Evolutionary conservation across 2,888 invertebrate genomes (phyloP).

Genomic region (Trypoxylon attenuatum): DNA sequence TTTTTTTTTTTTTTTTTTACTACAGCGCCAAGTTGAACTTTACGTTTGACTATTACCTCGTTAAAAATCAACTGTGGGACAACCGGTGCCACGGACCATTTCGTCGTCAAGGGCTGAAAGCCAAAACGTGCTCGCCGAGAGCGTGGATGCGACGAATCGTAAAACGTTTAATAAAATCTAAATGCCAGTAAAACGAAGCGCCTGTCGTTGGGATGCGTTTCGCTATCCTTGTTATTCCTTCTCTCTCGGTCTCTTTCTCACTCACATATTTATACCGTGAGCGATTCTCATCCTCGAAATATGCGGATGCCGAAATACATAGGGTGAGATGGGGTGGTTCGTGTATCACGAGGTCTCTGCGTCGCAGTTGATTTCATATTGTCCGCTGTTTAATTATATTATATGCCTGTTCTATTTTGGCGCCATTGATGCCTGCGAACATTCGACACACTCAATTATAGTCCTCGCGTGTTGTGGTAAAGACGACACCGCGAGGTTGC

Average conservation of each 20-base stretch:
- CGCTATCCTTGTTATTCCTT: background rate
- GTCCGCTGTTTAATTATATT: constrained; percentile 61
- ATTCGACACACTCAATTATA: constrained; percentile 49
- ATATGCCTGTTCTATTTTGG: constrained; percentile 30
- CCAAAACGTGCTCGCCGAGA: constrained; percentile 22
- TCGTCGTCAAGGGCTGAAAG: constrained; percentile 12
- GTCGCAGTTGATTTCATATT: constrained; percentile 59
- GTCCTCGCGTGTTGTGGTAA: constrained; percentile 32
- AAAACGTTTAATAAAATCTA: constrained; percentile 63
- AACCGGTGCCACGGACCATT: constrained; percentile 10
- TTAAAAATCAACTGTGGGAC: constrained; percentile 21
- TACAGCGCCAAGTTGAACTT: background rate
- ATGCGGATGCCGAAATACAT: too few relatives aligned
- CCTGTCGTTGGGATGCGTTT: constrained; percentile 16
- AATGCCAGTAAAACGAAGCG: constrained; percentile 44
- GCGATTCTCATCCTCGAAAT: background rate
- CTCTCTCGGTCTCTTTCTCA: background rate
- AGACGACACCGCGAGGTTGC: constrained; percentile 6
- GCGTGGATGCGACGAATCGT: constrained; percentile 46
- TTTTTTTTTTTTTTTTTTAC: background rate
- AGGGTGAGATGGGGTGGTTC: too few relatives aligned
- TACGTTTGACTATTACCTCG: constrained; percentile 9
- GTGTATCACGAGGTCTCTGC: too few relatives aligned
- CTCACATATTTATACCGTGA: background rate
- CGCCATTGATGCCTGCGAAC: constrained; percentile 46